Evolutionary conservation across 2,888 invertebrate species (phyloP).

Genomic region (Julus scanicus): DNA sequence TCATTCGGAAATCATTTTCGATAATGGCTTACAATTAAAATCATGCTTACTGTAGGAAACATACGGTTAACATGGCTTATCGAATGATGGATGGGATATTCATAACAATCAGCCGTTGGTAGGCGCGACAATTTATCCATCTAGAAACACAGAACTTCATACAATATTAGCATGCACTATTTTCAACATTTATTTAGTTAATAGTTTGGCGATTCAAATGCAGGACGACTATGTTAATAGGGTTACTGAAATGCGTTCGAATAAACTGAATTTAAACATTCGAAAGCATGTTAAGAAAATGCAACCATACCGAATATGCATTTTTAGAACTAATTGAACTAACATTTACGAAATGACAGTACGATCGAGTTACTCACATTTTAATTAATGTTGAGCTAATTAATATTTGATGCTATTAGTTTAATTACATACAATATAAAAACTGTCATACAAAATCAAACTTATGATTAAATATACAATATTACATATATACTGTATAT

Average conservation of each 20-base stretch:
- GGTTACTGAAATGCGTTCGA: background rate
- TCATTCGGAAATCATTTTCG: background rate
- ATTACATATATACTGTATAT: no score
- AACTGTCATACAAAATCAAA: no score
- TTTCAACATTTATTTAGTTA: conserved; percentile 70
- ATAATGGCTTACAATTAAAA: background rate
- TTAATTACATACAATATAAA: no score
- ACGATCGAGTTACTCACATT: no score
- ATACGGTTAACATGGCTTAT: conserved; percentile 1
- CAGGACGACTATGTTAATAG: background rate
- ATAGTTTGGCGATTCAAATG: background rate
- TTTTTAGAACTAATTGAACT: no score
- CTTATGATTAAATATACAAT: no score
- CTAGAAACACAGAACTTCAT: conserved; percentile 22
- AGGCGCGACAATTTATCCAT: background rate
- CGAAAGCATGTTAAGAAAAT: background rate
- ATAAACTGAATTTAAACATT: background rate
- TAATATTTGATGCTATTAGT: no score
- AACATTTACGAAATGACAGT: no score
- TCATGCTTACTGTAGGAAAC: conserved; percentile 44
- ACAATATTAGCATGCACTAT: conserved; percentile 43
- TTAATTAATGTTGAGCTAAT: no score
- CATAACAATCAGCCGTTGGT: background rate
- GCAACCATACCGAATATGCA: no score
- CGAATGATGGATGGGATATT: conserved; percentile 36